These are phyloP conservation scores for Leptestheria dahalacensis DNA, from an alignment of 1,140 invertebrate genomes.

Conservation along the genomic window DNA sequence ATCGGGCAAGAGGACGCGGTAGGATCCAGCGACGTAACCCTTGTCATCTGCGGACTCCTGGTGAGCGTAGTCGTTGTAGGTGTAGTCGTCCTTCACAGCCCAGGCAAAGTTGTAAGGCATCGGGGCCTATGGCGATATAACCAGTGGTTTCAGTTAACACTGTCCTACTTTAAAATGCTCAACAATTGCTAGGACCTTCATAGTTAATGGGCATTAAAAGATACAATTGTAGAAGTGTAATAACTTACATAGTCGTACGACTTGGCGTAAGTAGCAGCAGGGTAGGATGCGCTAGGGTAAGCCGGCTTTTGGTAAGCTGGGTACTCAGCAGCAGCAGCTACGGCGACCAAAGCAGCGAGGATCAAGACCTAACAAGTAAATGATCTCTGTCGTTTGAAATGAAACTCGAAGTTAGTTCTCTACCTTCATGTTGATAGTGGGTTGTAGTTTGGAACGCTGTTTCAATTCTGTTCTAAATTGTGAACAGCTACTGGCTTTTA, in stretches of 20 bases:
- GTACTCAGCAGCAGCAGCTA: not conserved
- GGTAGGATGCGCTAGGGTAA: not conserved
- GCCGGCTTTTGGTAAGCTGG: not conserved
- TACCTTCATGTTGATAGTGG: not conserved
- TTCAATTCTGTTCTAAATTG: no score
- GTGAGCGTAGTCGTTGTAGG: conserved; percentile 55
- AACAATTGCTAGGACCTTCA: no score
- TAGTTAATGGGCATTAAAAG: not conserved
- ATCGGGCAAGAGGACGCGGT: conserved; percentile 58
- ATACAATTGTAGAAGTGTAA: not conserved
- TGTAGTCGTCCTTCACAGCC: conserved; percentile 45
- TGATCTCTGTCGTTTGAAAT: no score
- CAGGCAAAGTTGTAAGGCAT: conserved; percentile 56
- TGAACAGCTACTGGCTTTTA: no score
- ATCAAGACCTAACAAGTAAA: not conserved
- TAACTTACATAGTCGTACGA: not conserved
- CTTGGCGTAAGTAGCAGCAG: not conserved
- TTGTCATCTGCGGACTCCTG: conserved; percentile 44
- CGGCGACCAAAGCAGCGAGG: not conserved
- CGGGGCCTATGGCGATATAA: not conserved
- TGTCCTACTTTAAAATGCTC: no score
- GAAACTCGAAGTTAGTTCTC: no score
- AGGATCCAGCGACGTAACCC: conserved; percentile 41
- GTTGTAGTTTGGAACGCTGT: no score
- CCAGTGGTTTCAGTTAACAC: no score